phyloP scores from a whole-genome alignment of 92 coral and sea anemone genomes.

The Chrysogorgia sp. region DNA sequence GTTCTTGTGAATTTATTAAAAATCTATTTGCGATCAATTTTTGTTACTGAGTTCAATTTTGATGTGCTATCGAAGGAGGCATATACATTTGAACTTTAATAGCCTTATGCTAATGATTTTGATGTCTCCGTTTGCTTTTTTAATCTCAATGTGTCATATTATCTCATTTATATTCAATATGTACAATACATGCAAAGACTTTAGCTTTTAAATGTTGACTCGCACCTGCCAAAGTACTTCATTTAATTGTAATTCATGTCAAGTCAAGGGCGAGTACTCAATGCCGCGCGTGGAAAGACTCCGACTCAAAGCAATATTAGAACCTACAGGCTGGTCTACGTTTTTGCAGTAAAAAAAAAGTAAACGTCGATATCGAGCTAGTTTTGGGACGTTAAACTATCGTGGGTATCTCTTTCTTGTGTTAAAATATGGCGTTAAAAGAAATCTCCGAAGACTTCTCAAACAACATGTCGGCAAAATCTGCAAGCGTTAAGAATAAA shows the following conservation, averaged over 20 bases:
- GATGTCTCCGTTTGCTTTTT: conserved; percentile 10
- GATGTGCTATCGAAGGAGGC: background rate
- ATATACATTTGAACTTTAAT: background rate
- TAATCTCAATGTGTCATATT: conserved; percentile 37
- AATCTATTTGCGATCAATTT: too few relatives aligned
- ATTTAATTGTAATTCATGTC: conserved; percentile 10
- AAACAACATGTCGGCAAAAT: background rate
- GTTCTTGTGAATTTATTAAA: too few relatives aligned
- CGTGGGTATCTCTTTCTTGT: background rate
- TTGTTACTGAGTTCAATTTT: too few relatives aligned
- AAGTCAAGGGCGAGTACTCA: background rate
- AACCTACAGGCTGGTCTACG: too few relatives aligned
- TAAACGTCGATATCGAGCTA: too few relatives aligned
- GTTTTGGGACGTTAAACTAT: too few relatives aligned
- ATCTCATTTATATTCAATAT: conserved; percentile 11
- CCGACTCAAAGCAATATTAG: too few relatives aligned
- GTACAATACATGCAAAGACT: conserved; percentile 11
- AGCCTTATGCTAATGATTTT: background rate
- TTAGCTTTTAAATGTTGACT: conserved; percentile 16
- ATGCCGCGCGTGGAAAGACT: too few relatives aligned
- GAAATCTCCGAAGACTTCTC: conserved; percentile 4
- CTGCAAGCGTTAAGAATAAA: conserved; percentile 23
- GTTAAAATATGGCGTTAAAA: conserved; percentile 6
- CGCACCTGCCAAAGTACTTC: conserved; percentile 16
- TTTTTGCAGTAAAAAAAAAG: too few relatives aligned